Conservation (phyloP, 92 coral and sea anemone genomes). For the Anthopleura xanthogrammica region DNA sequence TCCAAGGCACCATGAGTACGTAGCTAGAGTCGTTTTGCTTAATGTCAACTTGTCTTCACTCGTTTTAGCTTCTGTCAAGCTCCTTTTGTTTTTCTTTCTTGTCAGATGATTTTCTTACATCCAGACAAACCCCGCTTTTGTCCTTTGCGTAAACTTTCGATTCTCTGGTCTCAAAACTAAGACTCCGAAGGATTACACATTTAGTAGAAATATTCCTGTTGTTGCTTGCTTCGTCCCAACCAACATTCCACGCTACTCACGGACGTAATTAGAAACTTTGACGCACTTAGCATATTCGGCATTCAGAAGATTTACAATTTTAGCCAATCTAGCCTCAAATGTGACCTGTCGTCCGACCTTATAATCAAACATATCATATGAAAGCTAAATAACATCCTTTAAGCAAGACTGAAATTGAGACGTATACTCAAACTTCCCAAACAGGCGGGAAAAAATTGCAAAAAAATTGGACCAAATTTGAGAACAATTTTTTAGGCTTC, state of each 20-base stretch:
- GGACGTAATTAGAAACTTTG: constrained; percentile 23
- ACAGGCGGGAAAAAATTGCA: neutral
- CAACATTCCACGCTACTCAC: neutral
- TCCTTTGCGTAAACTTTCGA: neutral
- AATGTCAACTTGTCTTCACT: constrained; percentile 4
- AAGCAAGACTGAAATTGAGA: neutral
- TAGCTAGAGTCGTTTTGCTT: neutral
- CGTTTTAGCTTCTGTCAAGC: neutral
- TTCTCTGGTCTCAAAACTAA: neutral
- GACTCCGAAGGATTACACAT: neutral
- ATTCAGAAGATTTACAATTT: constrained; percentile 24
- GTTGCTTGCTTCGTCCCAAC: neutral
- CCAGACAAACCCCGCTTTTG: neutral
- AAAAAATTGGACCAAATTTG: neutral
- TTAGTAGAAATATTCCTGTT: neutral
- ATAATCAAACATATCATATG: neutral
- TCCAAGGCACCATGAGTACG: constrained; percentile 4
- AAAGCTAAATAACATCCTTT: neutral
- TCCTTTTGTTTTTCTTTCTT: neutral
- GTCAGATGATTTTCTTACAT: neutral
- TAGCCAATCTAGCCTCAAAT: constrained; percentile 9
- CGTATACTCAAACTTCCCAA: neutral
- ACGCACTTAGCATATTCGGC: constrained; percentile 31
- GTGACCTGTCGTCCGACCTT: constrained; percentile 27
- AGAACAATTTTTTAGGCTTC: neutral